Percentiles rank a stretch among this genome's conserved stretches.
Evolutionary conservation across 2,888 invertebrate species (phyloP).

Genomic region (Drosophila nr. perissopoda): DNA sequence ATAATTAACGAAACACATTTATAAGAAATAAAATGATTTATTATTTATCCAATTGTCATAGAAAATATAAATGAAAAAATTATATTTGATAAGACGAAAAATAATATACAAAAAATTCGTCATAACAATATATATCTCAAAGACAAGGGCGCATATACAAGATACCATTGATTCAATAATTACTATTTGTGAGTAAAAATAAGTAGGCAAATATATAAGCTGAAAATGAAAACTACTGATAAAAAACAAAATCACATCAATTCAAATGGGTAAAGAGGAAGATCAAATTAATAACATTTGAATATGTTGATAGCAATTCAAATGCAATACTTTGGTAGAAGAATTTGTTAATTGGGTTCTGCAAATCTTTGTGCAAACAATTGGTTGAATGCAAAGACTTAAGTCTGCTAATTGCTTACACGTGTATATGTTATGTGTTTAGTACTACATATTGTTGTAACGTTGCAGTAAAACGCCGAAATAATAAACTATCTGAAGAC

Average conservation of each 20-base stretch:
- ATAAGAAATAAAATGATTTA: background rate
- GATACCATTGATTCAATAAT: slow-evolving; percentile 5
- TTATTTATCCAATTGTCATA: background rate
- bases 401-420: no score
- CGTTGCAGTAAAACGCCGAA: no score
- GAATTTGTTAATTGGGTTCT: no score
- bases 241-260: slow-evolving; percentile 8
- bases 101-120: background rate
- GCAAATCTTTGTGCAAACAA: no score
- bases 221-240: slow-evolving; percentile 9
- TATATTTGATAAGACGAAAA: background rate
- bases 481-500: no score
- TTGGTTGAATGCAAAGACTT: no score
- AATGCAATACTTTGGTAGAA: no score
- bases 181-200: background rate
- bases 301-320: background rate
- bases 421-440: no score
- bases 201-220: background rate
- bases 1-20: background rate
- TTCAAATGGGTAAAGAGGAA: background rate
- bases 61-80: background rate
- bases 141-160: background rate
- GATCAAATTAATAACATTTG: slow-evolving; percentile 12
- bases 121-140: background rate
- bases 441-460: no score